Conservation (phyloP, 2,797 vertebrate species). For the Sebastes iracundus region DNA sequence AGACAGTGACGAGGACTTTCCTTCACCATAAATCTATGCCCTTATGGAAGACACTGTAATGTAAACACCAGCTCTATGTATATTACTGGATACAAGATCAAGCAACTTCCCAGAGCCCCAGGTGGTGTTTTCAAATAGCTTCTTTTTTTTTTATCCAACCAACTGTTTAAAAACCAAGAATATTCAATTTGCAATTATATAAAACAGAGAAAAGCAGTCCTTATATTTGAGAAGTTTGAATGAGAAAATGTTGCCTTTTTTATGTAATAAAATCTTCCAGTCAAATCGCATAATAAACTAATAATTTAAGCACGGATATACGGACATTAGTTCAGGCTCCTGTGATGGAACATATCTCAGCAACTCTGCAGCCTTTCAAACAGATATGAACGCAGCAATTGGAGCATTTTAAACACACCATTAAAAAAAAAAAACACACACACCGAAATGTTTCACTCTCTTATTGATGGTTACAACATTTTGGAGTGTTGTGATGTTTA, state of each 20-base stretch:
- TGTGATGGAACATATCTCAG: not conserved
- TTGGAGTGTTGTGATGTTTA: not conserved
- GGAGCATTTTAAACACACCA: not conserved
- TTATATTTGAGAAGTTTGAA: not conserved
- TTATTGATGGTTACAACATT: not conserved
- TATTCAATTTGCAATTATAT: not conserved
- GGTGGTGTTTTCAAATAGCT: not conserved
- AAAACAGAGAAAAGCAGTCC: not conserved
- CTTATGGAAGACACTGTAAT: constrained; percentile 12
- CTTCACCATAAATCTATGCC: constrained; percentile 28
- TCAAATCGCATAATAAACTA: not conserved
- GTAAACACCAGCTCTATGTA: constrained; percentile 24
- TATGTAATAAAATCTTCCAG: not conserved
- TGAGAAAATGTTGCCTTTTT: not conserved
- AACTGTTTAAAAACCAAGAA: not conserved
- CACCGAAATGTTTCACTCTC: not conserved
- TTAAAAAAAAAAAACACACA: not conserved
- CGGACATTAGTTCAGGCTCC: not conserved
- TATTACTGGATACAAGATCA: not conserved
- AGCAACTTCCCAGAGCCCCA: not conserved
- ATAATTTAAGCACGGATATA: not conserved
- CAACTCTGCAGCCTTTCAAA: not conserved
- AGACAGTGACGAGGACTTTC: constrained; percentile 42
- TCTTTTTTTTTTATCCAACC: not conserved
- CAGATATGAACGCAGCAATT: not conserved